Evolutionary conservation across 2,888 invertebrate species (phyloP), one percentile per base, ranked within the genome.

Genomic region (Gasteruption jaculator): DNA sequence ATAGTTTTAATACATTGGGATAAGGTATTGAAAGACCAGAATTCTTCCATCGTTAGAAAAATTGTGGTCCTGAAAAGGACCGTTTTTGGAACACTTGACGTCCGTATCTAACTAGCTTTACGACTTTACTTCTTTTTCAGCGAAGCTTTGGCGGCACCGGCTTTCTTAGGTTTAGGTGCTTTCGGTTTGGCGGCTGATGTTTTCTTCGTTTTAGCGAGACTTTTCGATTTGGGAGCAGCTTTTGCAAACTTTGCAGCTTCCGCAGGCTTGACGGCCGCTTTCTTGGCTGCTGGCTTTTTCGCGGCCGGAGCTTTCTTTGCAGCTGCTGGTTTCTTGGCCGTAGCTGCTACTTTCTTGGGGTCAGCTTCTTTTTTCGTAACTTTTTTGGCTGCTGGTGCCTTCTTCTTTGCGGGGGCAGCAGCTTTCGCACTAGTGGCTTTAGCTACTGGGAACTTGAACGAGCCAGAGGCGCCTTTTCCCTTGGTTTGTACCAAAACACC

Each of bases 401-500:
- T 32, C 7, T 36, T 45, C 2, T 50, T 30, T 4, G 35, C 8
- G 1, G 33, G 32, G 4, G 38, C 12, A 11, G 50, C 49, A 0
- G 43, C 16, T 27, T 53, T 52, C 15, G 41, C 33, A 2, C 40
- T 20, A 15, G 48, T 51, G 3, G 37, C 26, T 12, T 54, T 52
- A 5, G 49, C 39, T 0, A 60, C 60, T n/a, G 71, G 68, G 11
- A 76, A 58, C 51, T 74, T 75, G 66, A 73, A 73, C 1, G 71
- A 74, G 8, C 76, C 77, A 19, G 74, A 71, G 0, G 76, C 76
- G 1, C 76, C 76, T 58, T 74, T 76, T 42, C 76, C 78, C 56
- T 76, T 77, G 16, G 74, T 73, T 60, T 76, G 76, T 35, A 76
- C 68, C 21, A 79, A 57, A 5, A 63, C 61, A 7, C 77, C 76